phyloP scores from a whole-genome alignment of 2,797 vertebrate genomes.

The Heteromormyrus szaboi region DNA sequence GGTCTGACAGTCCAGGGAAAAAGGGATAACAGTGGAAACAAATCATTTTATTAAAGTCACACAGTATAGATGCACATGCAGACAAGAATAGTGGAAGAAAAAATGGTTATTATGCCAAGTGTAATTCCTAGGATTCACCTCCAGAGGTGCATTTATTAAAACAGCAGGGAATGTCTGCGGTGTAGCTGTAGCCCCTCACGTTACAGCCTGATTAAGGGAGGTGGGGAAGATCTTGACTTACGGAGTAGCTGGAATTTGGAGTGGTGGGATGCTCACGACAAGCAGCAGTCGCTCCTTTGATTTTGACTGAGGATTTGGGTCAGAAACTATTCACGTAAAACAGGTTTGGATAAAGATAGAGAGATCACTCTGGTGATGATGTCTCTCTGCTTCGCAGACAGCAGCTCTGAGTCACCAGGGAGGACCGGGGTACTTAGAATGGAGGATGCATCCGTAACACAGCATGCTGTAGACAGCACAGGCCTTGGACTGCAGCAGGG shows the following conservation, averaged over 20 bases:
- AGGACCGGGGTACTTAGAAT: slow-evolving; percentile 9
- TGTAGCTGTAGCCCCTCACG: not conserved
- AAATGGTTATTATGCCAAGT: not conserved
- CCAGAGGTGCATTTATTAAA: not conserved
- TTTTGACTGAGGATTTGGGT: not conserved
- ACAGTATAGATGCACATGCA: not conserved
- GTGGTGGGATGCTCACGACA: not conserved
- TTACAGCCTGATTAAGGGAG: not conserved
- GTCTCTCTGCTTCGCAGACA: slow-evolving; percentile 19
- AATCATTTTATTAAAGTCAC: not conserved
- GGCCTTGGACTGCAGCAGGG: not conserved
- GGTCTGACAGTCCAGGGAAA: not conserved
- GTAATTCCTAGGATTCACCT: not conserved
- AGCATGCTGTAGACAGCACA: not conserved
- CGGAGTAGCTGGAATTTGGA: not conserved
- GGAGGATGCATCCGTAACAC: not conserved
- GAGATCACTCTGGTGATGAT: not conserved
- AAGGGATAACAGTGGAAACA: not conserved
- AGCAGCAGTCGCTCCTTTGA: not conserved
- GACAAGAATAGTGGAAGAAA: not conserved
- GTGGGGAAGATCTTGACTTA: not conserved
- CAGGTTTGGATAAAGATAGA: slow-evolving; percentile 6
- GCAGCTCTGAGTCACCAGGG: slow-evolving; percentile 15
- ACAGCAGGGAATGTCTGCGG: not conserved
- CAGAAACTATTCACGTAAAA: not conserved